Evolutionary conservation across 2,888 invertebrate genomes (phyloP).

Genomic region (Rhingia rostrata): DNA sequence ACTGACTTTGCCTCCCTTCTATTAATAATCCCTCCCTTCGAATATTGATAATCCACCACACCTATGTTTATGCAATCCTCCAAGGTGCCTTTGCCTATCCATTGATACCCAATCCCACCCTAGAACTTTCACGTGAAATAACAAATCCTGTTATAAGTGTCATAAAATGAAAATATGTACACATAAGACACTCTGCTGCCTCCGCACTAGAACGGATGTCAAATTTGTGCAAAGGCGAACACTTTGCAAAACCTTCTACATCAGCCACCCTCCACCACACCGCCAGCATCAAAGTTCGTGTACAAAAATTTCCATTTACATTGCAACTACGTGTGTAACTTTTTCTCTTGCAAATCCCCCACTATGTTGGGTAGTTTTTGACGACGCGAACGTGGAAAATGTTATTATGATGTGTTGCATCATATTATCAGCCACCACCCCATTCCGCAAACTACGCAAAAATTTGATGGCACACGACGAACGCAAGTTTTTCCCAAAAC

Average conservation of each 20-base stretch:
- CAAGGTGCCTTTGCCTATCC: constrained; percentile 43
- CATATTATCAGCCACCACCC: constrained; percentile 31
- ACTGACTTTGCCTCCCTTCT: too few species aligned
- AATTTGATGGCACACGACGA: constrained; percentile 32
- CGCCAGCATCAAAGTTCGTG: neutral
- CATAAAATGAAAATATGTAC: constrained; percentile 52
- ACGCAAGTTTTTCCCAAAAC: constrained; percentile 1
- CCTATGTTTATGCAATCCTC: constrained; percentile 3
- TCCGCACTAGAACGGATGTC: constrained; percentile 40
- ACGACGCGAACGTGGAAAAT: constrained; percentile 43
- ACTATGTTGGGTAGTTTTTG: constrained; percentile 45
- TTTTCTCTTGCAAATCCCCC: constrained; percentile 45
- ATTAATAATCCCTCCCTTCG: constrained; percentile 1
- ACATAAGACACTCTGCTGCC: constrained; percentile 5
- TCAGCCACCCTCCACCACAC: neutral
- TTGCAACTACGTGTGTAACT: constrained; percentile 69
- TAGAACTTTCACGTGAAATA: constrained; percentile 33
- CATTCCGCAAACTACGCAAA: constrained; percentile 47
- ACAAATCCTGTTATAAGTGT: constrained; percentile 60
- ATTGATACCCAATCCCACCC: neutral
- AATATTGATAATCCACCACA: constrained; percentile 39
- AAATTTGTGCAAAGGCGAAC: constrained; percentile 57
- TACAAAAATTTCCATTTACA: constrained; percentile 69
- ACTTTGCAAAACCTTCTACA: constrained; percentile 3
- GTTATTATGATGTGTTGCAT: constrained; percentile 58